A percentile compares a stretch with the other conserved stretches of the same genome.
phyloP scores from a whole-genome alignment of 1,140 invertebrate species.

The Pissodes strobi region DNA sequence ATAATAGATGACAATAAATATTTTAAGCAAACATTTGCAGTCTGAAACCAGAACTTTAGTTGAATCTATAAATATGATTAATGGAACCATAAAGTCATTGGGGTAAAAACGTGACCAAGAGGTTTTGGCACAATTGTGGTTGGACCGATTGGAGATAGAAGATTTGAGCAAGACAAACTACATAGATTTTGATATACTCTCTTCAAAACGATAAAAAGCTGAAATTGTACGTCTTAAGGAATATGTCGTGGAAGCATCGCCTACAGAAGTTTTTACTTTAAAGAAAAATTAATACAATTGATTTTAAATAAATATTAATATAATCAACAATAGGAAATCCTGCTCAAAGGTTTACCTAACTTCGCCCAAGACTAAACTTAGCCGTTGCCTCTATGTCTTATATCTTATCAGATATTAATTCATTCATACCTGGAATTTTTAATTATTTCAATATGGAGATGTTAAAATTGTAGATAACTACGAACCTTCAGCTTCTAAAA shows the following conservation, averaged over 20 bases:
- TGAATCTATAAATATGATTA: background rate
- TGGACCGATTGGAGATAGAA: background rate
- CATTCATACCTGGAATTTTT: too few species aligned
- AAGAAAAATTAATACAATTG: background rate
- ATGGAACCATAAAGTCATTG: background rate
- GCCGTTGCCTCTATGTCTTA: too few species aligned
- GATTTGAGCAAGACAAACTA: background rate
- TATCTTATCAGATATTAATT: too few species aligned
- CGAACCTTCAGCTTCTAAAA: constrained; percentile 20
- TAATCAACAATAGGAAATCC: background rate
- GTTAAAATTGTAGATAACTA: constrained; percentile 1
- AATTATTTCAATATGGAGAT: too few species aligned
- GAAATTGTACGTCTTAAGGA: background rate
- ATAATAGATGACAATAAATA: background rate
- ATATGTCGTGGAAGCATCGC: background rate
- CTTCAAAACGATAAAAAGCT: background rate
- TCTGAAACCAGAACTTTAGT: background rate
- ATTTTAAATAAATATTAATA: too few species aligned
- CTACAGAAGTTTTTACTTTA: background rate
- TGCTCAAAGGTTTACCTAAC: constrained; percentile 6
- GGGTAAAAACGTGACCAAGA: background rate
- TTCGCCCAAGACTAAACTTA: too few species aligned
- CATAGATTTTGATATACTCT: background rate
- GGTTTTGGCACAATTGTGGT: background rate
- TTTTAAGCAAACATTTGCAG: background rate